Base-by-base conservation (phyloP, 2,888 invertebrate genomes). In the Drosophila greeni region DNA sequence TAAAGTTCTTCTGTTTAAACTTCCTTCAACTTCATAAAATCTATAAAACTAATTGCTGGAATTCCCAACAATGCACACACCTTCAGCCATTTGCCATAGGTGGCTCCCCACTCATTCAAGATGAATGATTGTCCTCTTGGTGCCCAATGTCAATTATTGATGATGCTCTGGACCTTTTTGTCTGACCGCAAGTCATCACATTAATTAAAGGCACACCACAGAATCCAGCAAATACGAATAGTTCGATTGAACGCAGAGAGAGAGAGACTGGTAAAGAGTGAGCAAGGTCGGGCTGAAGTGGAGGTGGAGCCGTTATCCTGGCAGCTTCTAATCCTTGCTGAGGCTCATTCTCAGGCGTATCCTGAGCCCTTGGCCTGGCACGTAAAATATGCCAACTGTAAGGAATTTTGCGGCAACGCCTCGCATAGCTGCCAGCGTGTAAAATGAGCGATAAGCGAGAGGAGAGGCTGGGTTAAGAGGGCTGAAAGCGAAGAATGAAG, bases 381-480 rank as follows among this genome's bases (percentile, higher is more conserved):
- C 76, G 71, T 75, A 66, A 73, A 84, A 77, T 83, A 85, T 83
- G 77, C 73, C 77, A 75, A 74, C 64, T 72, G 75, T 60, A 68
- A 71, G 62, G 66, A 80, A 68, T 76, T 83, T 73, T 78, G 74
- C 73, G 82, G 72, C 82, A 82, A 76, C 74, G 70, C 73, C 70
- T 76, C 57, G 73, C 77, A 82, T 82, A 66, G 74, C 72, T 74
- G 75, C 68, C 72, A 73, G 77, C 72, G 84, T 85, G 85, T 78
- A 77, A 80, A 85, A 75, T 82, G 71, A 71, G 74, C 82, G 86
- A 85, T 85, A 85, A 85, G 84, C 85, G 65, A 71, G 37, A 20
- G 48, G 54, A 82, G 74, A 72, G 65, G 66, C 33, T 16, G 42
- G 33, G 18, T 4, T 4, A 11, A 16, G 36, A 31, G 4, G 8